Percentiles rank a stretch among this genome's conserved stretches.
phyloP scores from a whole-genome alignment of 2,888 invertebrate species.

The Chesias legatella region DNA sequence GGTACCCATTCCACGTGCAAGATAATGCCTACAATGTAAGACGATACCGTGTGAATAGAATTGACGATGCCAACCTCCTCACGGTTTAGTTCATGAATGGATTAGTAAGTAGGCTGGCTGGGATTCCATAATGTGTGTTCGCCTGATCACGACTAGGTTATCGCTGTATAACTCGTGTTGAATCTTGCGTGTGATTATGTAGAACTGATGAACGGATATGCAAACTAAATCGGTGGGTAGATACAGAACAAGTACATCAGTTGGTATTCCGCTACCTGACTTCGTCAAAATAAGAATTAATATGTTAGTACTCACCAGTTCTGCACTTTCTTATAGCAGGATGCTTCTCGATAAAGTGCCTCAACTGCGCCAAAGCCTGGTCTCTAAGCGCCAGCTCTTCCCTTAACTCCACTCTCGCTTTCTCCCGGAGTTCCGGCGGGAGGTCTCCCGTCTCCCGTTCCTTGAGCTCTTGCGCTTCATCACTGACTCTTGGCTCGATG shows the following conservation, averaged over 20 bases:
- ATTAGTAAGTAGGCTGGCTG: slow-evolving; percentile 10
- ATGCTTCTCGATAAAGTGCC: slow-evolving; percentile 91
- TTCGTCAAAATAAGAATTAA: too few species aligned
- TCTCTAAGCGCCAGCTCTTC: slow-evolving; percentile 88
- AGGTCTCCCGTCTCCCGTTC: slow-evolving; percentile 68
- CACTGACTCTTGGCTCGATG: slow-evolving; percentile 52
- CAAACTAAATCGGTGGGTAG: too few species aligned
- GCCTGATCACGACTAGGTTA: slow-evolving; percentile 7
- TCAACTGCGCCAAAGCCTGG: slow-evolving; percentile 87
- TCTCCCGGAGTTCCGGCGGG: slow-evolving; percentile 79
- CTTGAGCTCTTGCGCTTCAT: slow-evolving; percentile 61
- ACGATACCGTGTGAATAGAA: slow-evolving; percentile 6
- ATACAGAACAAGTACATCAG: too few species aligned
- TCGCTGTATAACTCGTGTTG: background rate
- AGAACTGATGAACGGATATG: background rate
- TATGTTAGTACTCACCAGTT: slow-evolving; percentile 77
- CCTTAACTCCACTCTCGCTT: slow-evolving; percentile 86
- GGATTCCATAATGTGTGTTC: background rate
- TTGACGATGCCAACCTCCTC: slow-evolving; percentile 7
- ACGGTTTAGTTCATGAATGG: slow-evolving; percentile 11
- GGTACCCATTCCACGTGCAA: slow-evolving; percentile 2
- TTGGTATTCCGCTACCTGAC: too few species aligned
- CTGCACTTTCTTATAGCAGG: slow-evolving; percentile 90
- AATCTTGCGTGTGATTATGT: slow-evolving; percentile 9
- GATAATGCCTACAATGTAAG: slow-evolving; percentile 10